These are phyloP conservation scores for Eulemur mongoz DNA, from an alignment of 2,797 vertebrate species.

Conservation along the genomic window DNA sequence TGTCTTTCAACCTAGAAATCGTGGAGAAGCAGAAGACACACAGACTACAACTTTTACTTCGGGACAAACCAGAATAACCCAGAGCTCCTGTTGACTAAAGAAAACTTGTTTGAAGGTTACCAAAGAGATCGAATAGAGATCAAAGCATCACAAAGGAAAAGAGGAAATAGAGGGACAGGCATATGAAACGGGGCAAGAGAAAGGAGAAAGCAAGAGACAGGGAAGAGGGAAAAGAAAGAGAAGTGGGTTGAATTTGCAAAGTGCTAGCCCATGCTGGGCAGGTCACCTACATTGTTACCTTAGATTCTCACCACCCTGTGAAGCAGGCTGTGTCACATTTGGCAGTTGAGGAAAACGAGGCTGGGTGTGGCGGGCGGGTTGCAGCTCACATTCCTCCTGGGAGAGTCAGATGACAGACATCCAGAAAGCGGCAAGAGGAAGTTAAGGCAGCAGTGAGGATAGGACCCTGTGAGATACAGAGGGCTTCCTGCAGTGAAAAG, in stretches of 20 bases:
- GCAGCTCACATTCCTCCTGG: background rate
- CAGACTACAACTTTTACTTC: background rate
- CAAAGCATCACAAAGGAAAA: background rate
- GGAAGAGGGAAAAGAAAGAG: background rate
- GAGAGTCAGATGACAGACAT: background rate
- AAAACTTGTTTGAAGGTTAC: background rate
- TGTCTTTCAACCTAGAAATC: background rate
- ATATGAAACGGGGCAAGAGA: background rate
- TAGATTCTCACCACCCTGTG: background rate
- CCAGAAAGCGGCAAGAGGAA: background rate
- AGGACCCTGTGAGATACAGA: background rate
- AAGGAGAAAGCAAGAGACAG: background rate
- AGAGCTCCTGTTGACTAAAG: background rate
- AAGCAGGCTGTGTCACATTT: background rate
- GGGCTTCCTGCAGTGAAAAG: background rate
- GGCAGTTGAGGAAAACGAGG: background rate
- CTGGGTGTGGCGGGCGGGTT: background rate
- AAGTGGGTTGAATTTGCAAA: background rate
- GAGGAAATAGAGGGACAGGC: background rate
- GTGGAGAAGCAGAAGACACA: background rate
- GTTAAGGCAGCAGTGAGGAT: background rate
- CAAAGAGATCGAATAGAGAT: background rate
- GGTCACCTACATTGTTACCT: fast-evolving
- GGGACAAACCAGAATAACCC: background rate
- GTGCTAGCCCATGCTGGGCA: fast-evolving